Evolutionary conservation across 2,113 vertebrate genomes (phyloP), one percentile per base, ranked within the genome.

Genomic region (Tichodroma muraria): DNA sequence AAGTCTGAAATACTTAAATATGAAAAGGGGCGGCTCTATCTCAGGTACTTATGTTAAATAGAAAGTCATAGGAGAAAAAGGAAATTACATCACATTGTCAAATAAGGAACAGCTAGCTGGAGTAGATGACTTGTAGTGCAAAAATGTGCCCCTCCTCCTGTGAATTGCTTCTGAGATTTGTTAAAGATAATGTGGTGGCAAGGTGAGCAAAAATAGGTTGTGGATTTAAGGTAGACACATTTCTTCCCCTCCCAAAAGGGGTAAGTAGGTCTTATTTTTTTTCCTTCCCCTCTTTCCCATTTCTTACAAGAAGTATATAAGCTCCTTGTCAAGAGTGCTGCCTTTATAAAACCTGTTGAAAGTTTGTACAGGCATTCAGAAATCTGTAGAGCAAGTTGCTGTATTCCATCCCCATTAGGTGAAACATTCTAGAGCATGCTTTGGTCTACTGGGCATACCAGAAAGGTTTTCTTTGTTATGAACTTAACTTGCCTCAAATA

Each of bases 11-110:
- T 60, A 77, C 81, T 61, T 85, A 45, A 86, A 84, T 84, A 64
- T 95, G 89, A 87, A 88, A 89, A 94, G 70, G 8, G 53, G 30
- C 84, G 68, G 68, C 54, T 94, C 78, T 93, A 44, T 63, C 78
- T 91, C 59, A 91, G 94, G 72, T 96, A 86, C 86, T 96, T 85
- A 66, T 3, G 5, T 93, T 96, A 95, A 95, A 97, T 87, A 97
- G 97, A 98, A 97, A 97, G 97, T 97, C 96, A 95, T 89, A 96
- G 95, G 80, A 89, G 89, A 94, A 97, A 95, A 89, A 97, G 97
- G 97, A 98, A 98, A 95, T 98, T 96, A 97, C 96, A 95, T 98
- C 97, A 98, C 94, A 76, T 94, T 95, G 93, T 98, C 93, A 97
- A 97, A 97, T 97, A 97, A 97, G 98, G 98, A 98, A 98, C 96